Evolutionary conservation across 2,888 invertebrate genomes (phyloP), one percentile per base, ranked within the genome.

Genomic region (Embidobia sp.): DNA sequence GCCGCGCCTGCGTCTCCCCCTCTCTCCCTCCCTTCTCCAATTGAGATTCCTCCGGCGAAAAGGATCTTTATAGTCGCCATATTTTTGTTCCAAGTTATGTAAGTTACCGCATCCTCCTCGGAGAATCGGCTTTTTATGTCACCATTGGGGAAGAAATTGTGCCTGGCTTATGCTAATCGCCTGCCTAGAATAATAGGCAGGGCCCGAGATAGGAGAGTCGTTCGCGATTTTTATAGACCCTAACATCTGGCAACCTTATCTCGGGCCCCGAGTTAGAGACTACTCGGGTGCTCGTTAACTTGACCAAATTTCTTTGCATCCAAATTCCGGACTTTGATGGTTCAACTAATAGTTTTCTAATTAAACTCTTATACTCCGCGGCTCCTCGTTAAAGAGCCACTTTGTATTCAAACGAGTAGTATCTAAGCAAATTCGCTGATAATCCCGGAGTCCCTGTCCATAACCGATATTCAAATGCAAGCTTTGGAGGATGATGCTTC

Each of bases 81-180:
- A 74, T 67, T 74, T 74, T 66, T 13, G 31, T 57, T 44, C 35
- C 51, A 37, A 61, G 61, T 74, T 67, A 75, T 55, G 75, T 75
- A 75, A 75, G 67, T 67, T 67, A 74, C 59, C 66, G 59, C 66
- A 74, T 66, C 57, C 31, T 18, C 18, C 11, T 55, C 16, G n/a
- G 22, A 8, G n/a, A 35, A 22, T 33, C 37, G 13, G 10, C 11
- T 69, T 69, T 59, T 70, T 59, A 59, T 51, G 61, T 61, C 59
- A 69, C 59, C 8, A 35, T 33, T 0, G 13, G 1, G 8, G 18
- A 40, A 26, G 29, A 49, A 40, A 53, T 46, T 51, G 31, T 6
- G 26, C 26, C 8, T 40, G 26, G 37, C 10, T 49, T 64, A 72
- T 72, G 72, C 33, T 64, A 72, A 72, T 55, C 22, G 13, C 4